A percentile compares a stretch with the other conserved stretches of the same genome.
Conservation (phyloP, 2,797 vertebrate genomes). For the Sphenodon punctatus region DNA sequence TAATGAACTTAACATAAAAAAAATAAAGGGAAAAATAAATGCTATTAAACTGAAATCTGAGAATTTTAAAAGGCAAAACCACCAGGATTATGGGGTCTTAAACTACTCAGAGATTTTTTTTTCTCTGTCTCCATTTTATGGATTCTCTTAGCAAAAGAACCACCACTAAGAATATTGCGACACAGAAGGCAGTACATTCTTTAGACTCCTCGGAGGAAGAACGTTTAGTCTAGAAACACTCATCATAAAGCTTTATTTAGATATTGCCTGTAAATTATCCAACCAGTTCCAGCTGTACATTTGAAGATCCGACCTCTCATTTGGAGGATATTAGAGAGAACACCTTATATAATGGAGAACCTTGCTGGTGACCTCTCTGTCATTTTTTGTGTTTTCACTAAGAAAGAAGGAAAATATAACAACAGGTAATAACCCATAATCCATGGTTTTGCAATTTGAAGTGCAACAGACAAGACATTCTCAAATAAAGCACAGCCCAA, state of each 20-base stretch:
- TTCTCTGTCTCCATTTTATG: not conserved
- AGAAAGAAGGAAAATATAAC: not conserved
- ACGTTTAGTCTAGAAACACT: constrained; percentile 27
- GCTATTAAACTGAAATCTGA: constrained; percentile 80
- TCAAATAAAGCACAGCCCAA: not conserved
- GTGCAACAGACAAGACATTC: no score
- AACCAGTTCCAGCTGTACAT: not conserved
- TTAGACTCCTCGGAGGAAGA: constrained; percentile 33
- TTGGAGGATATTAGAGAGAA: not conserved
- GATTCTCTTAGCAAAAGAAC: not conserved
- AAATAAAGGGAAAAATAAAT: constrained; percentile 76
- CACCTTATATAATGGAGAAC: not conserved
- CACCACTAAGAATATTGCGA: not conserved
- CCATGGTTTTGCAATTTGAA: not conserved
- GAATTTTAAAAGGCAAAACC: constrained; percentile 55
- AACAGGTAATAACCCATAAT: not conserved
- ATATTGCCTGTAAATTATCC: not conserved
- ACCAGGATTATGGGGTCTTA: not conserved
- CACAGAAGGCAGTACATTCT: constrained; percentile 8
- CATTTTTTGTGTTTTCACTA: not conserved
- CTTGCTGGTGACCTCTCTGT: not conserved
- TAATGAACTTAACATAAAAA: constrained; percentile 78
- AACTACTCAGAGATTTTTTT: not conserved
- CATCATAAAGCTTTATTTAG: not conserved
- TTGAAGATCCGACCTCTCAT: not conserved